Base-by-base conservation (phyloP, 2,113 vertebrate species). In the Laterallus jamaicensis region DNA sequence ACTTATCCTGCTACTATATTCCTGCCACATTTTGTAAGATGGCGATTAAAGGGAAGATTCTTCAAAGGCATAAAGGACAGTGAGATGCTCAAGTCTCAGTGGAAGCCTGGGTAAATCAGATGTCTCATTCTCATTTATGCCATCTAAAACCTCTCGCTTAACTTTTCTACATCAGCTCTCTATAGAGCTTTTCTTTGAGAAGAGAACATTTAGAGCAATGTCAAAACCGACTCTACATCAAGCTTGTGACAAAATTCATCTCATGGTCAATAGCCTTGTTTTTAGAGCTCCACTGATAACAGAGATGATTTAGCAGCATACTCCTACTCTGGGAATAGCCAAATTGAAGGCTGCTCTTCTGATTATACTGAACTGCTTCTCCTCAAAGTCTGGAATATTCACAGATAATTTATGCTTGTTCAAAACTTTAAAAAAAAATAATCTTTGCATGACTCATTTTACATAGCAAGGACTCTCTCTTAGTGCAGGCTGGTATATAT, bases 251-350 rank as follows among this genome's bases (percentile, higher is more conserved):
- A 96, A 96, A 97, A 96, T 93, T 93, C 78, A 96, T 94, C 93
- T 96, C 92, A 93, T 96, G 96, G 95, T 96, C 96, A 97, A 93
- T 94, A 97, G 94, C 91, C 92, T 96, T 97, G 95, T 95, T 95
- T 97, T 96, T 93, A 97, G 86, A 96, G 91, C 92, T 97, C 81
- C 88, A 79, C 88, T 91, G 95, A 93, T 96, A 96, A 95, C 73
- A 91, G 83, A 79, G 58, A 91, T 92, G 95, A 97, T 97, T 96
- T 91, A 97, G 92, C 95, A 94, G 88, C 86, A 82, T 6, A 82
- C 50, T 88, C 77, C 86, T 93, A 16, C 85, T 88, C 84, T 82
- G 93, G 86, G 92, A 95, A 95, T 83, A 95, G 89, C 80, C 86
- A 95, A 92, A 95, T 84, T 94, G 92, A 97, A 97, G 94, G 94